phyloP scores from a whole-genome alignment of 1,140 invertebrate species.

The Halesus radiatus region DNA sequence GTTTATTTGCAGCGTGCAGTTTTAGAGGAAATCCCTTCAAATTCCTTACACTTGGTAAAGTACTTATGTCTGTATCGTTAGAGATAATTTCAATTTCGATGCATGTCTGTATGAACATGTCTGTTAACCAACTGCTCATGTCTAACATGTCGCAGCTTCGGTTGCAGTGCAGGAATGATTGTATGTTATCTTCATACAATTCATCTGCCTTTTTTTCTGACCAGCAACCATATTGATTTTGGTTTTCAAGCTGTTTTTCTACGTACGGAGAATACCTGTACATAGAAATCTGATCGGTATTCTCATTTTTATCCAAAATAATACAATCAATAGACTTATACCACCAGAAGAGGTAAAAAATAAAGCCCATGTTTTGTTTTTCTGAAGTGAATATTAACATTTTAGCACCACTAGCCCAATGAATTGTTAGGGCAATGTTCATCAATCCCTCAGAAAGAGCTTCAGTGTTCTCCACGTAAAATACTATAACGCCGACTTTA shows the following conservation, averaged over 20 bases:
- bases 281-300: background rate
- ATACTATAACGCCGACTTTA: constrained; percentile 27
- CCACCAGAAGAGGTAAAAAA: constrained; percentile 42
- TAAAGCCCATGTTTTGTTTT: background rate
- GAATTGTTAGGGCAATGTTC: constrained; percentile 11
- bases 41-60: constrained; percentile 32
- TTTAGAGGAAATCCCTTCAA: constrained; percentile 40
- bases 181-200: constrained; percentile 39
- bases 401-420: constrained; percentile 30
- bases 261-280: constrained; percentile 38
- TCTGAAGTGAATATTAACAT: constrained; percentile 2
- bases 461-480: constrained; percentile 3
- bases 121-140: background rate
- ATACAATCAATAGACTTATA: constrained; percentile 31
- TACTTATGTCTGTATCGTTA: background rate
- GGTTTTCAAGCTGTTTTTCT: background rate
- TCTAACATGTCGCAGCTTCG: background rate
- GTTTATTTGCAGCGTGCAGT: constrained; percentile 26
- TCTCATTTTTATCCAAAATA: constrained; percentile 8
- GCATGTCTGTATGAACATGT: constrained; percentile 19
- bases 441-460: constrained; percentile 7
- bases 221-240: constrained; percentile 42
- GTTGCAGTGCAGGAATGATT: constrained; percentile 30
- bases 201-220: constrained; percentile 22
- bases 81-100: constrained; percentile 6